A percentile compares a stretch with the other conserved stretches of the same genome.
Conservation (phyloP, 2,113 vertebrate species). For the Empidonax alnorum region DNA sequence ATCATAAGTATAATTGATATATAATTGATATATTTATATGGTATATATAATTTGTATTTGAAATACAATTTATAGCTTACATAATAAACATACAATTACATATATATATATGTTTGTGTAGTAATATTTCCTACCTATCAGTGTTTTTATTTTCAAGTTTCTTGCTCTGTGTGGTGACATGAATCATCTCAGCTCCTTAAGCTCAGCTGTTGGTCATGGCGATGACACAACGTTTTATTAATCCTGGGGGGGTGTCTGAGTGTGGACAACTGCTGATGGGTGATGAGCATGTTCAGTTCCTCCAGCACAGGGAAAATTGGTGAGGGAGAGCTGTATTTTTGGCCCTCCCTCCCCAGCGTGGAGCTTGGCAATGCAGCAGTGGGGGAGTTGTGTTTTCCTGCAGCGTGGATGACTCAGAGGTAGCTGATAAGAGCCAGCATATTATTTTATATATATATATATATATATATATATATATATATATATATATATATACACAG, state of each 20-base stretch:
- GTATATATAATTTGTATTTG: too few relatives aligned
- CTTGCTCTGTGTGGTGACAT: rapidly evolving
- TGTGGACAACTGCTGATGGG: neutral
- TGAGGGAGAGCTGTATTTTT: neutral
- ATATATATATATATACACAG: too few relatives aligned
- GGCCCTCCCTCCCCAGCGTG: neutral
- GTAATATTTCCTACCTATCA: too few relatives aligned
- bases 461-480: too few relatives aligned
- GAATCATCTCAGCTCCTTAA: neutral
- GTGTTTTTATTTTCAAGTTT: neutral
- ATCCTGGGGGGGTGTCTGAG: neutral
- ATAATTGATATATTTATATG: too few relatives aligned
- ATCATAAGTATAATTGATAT: too few relatives aligned
- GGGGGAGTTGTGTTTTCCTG: neutral
- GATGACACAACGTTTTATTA: neutral
- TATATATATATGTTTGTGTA: too few relatives aligned
- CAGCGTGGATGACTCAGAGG: neutral
- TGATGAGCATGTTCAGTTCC: neutral
- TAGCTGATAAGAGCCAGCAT: neutral
- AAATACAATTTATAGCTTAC: too few relatives aligned
- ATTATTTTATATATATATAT: neutral
- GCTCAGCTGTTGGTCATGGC: neutral
- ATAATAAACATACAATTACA: too few relatives aligned
- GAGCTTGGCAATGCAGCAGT: neutral
- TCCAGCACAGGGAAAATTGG: neutral